Conservation (phyloP, 2,888 invertebrate genomes). For the Pyrrhia umbra region DNA sequence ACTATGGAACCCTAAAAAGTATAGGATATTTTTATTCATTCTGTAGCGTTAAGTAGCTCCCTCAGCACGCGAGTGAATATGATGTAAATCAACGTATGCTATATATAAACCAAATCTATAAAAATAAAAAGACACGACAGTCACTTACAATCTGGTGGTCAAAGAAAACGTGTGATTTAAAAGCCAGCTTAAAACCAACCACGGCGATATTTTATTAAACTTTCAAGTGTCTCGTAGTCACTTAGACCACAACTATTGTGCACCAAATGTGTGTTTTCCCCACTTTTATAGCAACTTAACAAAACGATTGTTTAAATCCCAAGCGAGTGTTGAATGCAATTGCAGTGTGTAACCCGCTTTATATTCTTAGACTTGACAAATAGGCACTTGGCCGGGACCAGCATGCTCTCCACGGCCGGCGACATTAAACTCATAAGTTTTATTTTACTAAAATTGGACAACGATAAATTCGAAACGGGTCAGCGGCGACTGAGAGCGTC, state of each 20-base stretch:
- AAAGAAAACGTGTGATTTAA: neutral
- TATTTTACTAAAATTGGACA: conserved; percentile 54
- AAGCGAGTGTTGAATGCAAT: conserved; percentile 45
- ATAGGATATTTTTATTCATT: no score
- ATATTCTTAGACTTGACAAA: conserved; percentile 59
- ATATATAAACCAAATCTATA: neutral
- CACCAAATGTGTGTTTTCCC: conserved; percentile 44
- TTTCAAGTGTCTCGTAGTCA: conserved; percentile 23
- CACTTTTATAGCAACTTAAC: conserved; percentile 45
- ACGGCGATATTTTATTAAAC: conserved; percentile 28
- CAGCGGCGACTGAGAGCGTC: conserved; percentile 39
- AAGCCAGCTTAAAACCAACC: conserved; percentile 1
- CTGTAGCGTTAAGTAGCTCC: no score
- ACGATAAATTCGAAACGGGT: conserved; percentile 53
- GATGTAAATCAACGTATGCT: no score
- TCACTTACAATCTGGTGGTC: neutral
- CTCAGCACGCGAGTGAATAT: no score
- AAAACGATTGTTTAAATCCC: conserved; percentile 53
- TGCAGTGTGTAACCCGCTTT: conserved; percentile 47
- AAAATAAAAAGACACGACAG: neutral
- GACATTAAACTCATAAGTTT: conserved; percentile 57
- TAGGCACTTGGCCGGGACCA: conserved; percentile 57
- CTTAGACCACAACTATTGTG: conserved; percentile 22
- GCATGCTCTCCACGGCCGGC: conserved; percentile 50
- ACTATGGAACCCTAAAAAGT: no score